Evolutionary conservation across 2,113 vertebrate species (phyloP).

Genomic region (Atherinomorus stipes): DNA sequence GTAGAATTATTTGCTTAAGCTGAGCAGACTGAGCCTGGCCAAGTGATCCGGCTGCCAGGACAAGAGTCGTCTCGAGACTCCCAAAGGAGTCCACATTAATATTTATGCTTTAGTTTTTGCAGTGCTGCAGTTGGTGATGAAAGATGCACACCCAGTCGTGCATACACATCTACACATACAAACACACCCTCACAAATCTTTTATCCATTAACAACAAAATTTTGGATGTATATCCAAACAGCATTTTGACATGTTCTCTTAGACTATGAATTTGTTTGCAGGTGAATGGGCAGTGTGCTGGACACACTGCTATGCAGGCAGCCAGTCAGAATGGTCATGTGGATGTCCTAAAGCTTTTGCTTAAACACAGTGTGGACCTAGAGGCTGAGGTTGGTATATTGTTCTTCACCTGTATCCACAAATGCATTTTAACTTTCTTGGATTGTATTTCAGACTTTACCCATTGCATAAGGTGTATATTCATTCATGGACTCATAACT

Average conservation of each 20-base stretch:
- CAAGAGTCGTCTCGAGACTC: conserved; percentile 81
- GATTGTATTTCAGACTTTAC: too few relatives aligned
- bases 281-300: conserved; percentile 99
- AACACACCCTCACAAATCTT: conserved; percentile 30
- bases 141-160: conserved; percentile 55
- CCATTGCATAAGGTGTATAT: too few relatives aligned
- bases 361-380: conserved; percentile 97
- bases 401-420: too few relatives aligned
- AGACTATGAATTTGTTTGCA: conserved; percentile 69
- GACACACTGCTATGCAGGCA: conserved; percentile 99
- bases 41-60: conserved; percentile 80
- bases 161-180: conserved; percentile 33
- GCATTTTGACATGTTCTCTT: conserved; percentile 10
- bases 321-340: conserved; percentile 99
- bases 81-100: conserved; percentile 80
- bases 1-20: conserved; percentile 81
- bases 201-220: conserved; percentile 24
- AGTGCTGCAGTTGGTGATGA: conserved; percentile 78
- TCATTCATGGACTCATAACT: conserved; percentile 10
- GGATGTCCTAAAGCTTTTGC: conserved; percentile 96
- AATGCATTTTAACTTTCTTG: too few relatives aligned
- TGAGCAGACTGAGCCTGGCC: conserved; percentile 72
- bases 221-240: conserved; percentile 30
- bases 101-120: conserved; percentile 81
- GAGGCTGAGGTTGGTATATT: conserved; percentile 92